phyloP scores from a whole-genome alignment of 2,797 vertebrate genomes.

The Uromys caudimaculatus region DNA sequence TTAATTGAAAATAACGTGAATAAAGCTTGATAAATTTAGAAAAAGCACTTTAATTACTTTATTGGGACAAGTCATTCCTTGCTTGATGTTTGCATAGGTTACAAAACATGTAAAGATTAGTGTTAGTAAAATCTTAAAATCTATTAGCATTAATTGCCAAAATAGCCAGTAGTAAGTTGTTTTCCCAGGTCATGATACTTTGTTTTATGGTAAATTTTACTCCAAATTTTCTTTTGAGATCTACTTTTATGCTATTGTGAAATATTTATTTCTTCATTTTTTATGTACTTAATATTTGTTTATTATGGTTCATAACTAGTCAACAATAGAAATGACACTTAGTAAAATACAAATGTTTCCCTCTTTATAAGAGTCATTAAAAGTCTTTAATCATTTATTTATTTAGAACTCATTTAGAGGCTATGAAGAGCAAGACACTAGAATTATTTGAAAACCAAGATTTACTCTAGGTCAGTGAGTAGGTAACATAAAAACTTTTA shows the following conservation, averaged over 20 bases:
- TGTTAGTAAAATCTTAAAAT: not conserved
- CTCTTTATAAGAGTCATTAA: constrained; percentile 36
- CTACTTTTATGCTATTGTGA: constrained; percentile 3
- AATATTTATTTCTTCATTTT: constrained; percentile 40
- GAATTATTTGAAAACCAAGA: not conserved
- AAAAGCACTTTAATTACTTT: constrained; percentile 39
- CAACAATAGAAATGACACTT: constrained; percentile 3
- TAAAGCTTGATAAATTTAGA: constrained; percentile 40
- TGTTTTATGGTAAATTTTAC: not conserved
- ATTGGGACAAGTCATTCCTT: constrained; percentile 39
- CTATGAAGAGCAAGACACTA: not conserved
- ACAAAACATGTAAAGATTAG: constrained; percentile 42
- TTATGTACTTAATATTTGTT: not conserved
- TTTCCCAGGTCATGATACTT: not conserved
- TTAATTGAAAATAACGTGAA: constrained; percentile 59
- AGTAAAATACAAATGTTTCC: not conserved
- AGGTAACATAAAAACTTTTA: not conserved
- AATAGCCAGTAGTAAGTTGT: constrained; percentile 25
- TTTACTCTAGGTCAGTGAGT: not conserved
- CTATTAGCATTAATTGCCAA: constrained; percentile 12
- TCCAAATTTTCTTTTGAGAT: constrained; percentile 35
- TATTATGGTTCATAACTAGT: constrained; percentile 41
- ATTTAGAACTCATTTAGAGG: constrained; percentile 49
- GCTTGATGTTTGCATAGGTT: constrained; percentile 42
- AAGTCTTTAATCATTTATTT: not conserved